Percentiles rank a stretch among this genome's conserved stretches.
These are phyloP conservation scores for Hydra vulgaris DNA, from an alignment of 30 jellyfish, hydroid and myxozoan species.

Conservation along the genomic window DNA sequence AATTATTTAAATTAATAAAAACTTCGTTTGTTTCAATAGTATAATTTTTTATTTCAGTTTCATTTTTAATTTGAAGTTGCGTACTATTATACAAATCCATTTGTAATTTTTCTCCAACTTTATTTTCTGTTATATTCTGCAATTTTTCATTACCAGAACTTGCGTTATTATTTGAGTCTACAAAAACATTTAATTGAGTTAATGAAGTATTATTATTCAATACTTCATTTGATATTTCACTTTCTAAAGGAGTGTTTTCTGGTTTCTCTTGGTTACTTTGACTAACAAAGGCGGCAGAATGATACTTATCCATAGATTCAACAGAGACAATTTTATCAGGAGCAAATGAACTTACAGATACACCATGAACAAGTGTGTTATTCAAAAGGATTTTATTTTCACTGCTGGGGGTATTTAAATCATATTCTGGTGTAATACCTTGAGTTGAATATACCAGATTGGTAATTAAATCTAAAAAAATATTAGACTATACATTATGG, in stretches of 20 bases:
- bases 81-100: too few relatives aligned
- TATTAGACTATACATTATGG: too few relatives aligned
- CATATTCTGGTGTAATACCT: constrained; percentile 23
- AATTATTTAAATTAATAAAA: background rate
- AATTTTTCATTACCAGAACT: too few relatives aligned
- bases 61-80: too few relatives aligned
- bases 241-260: background rate
- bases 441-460: constrained; percentile 20
- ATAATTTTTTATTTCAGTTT: background rate
- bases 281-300: background rate
- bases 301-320: background rate
- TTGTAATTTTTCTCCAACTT: too few relatives aligned
- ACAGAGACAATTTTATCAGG: background rate
- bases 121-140: too few relatives aligned
- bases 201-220: background rate
- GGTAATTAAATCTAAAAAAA: constrained; percentile 6
- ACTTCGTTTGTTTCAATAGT: background rate
- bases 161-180: too few relatives aligned
- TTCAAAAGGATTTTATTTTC: background rate
- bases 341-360: background rate
- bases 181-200: background rate
- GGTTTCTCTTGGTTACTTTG: background rate
- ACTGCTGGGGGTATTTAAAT: background rate
- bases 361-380: background rate
- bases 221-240: background rate